Conservation (phyloP, 2,113 vertebrate species). For the Amphiprion percula region DNA sequence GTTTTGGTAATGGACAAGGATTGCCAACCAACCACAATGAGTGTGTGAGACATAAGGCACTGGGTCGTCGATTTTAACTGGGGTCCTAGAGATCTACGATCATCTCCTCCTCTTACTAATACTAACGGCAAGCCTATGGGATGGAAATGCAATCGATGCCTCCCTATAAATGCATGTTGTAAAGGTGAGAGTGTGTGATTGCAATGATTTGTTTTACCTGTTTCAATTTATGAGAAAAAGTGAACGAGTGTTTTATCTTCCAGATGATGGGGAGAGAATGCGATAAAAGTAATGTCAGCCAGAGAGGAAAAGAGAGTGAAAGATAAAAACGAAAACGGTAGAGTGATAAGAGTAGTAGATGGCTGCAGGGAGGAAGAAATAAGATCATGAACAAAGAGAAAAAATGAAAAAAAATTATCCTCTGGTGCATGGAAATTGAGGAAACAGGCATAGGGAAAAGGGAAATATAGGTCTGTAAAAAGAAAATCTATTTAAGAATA, state of each 20-base stretch:
- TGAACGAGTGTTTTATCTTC: slow-evolving; percentile 62
- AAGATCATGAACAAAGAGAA: slow-evolving; percentile 26
- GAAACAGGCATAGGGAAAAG: neutral
- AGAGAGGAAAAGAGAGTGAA: neutral
- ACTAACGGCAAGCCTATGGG: slow-evolving; percentile 49
- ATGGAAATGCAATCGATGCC: slow-evolving; percentile 57
- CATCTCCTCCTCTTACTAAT: slow-evolving; percentile 59
- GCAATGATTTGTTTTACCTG: slow-evolving; percentile 69
- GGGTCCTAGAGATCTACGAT: slow-evolving; percentile 61
- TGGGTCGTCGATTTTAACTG: slow-evolving; percentile 62
- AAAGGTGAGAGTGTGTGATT: slow-evolving; percentile 66
- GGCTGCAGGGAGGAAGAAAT: slow-evolving; percentile 11
- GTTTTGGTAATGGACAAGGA: slow-evolving; percentile 49
- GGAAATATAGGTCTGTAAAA: slow-evolving; percentile 3
- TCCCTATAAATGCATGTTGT: slow-evolving; percentile 65
- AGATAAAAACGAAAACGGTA: slow-evolving; percentile 38
- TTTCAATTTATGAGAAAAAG: slow-evolving; percentile 65
- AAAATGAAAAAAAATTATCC: neutral
- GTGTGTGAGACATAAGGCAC: slow-evolving; percentile 51
- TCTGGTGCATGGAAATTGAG: neutral
- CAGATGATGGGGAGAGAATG: slow-evolving; percentile 30
- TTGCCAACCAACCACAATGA: slow-evolving; percentile 30
- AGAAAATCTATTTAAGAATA: slow-evolving; percentile 5
- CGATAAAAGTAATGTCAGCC: slow-evolving; percentile 39
- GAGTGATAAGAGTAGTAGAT: slow-evolving; percentile 32